Evolutionary conservation across 2,797 vertebrate genomes (phyloP), one percentile per base, ranked within the genome.

Genomic region (Hyperoplus lanceolatus): DNA sequence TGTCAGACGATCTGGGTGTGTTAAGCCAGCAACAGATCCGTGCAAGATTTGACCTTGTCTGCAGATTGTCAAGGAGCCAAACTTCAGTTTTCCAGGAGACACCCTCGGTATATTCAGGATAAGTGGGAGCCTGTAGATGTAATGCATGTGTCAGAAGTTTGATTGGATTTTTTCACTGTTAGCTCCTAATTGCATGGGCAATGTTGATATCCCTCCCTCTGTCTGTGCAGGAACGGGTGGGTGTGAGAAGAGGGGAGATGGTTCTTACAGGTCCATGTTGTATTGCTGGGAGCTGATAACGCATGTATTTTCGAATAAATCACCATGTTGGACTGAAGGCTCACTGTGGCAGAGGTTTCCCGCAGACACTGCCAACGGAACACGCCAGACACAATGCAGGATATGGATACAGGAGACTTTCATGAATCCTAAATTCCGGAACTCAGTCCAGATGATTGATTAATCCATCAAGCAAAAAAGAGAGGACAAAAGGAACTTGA

Each of bases 221-320:
- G 69, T 41, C 38, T 59, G 81, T 70, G 43, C 38, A 38, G 49
- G 21, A n/a, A 15, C 6, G 42, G 46, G 14, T 21, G 45, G 60
- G 29, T 29, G 29, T 29, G 29, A 29, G 29, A 29, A 29, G 49
- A 36, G 62, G 21, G 43, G 13, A 29, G 45, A 12, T 21, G 12
- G 45, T 45, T 1, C 21, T 29, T 11, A 48, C 75, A 65, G 73
- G 66, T 74, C 56, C 67, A 38, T 60, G 79, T 70, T 43, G 54
- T 66, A 69, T 74, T 70, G 73, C 58, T 38, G 53, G 74, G 72
- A 86, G 89, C 81, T 82, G 78, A 87, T 85, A 46, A 29, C 53
- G 80, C 73, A 81, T 77, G 82, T 63, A 74, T 84, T 80, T 59
- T 21, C 67, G 75, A 79, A 88, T 90, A 81, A 86, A 92, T 89